Evolutionary conservation across 2,113 vertebrate genomes (phyloP).

Genomic region (Pyxicephalus adspersus): DNA sequence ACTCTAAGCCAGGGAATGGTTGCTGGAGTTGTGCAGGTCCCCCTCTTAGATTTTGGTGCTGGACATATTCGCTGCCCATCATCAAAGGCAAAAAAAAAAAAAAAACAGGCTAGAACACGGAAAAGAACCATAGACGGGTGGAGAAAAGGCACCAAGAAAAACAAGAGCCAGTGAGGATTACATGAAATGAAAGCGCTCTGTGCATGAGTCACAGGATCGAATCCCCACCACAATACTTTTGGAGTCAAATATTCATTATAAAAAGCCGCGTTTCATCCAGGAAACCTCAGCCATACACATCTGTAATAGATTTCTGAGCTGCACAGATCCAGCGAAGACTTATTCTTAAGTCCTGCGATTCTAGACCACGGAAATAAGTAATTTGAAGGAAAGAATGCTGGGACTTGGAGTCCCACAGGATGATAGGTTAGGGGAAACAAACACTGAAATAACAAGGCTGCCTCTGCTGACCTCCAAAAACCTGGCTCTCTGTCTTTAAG

Average conservation of each 20-base stretch:
- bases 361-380: too few species aligned
- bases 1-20: background rate
- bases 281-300: background rate
- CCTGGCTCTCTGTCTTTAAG: too few species aligned
- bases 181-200: background rate
- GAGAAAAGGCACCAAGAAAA: background rate
- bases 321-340: background rate
- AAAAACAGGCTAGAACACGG: background rate
- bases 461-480: too few species aligned
- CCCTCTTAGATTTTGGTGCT: background rate
- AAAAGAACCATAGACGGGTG: background rate
- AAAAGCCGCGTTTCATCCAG: background rate
- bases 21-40: fast-evolving
- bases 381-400: too few species aligned
- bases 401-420: too few species aligned
- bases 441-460: too few species aligned
- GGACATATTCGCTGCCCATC: background rate
- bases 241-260: conserved; percentile 15
- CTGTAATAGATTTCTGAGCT: background rate
- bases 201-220: background rate
- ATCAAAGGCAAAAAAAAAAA: background rate
- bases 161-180: background rate
- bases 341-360: too few species aligned
- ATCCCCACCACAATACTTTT: conserved; percentile 10
- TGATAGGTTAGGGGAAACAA: too few species aligned